A percentile compares a stretch with the other conserved stretches of the same genome.
Evolutionary conservation across 2,888 invertebrate species (phyloP).

Genomic region (Nyleta sp.): DNA sequence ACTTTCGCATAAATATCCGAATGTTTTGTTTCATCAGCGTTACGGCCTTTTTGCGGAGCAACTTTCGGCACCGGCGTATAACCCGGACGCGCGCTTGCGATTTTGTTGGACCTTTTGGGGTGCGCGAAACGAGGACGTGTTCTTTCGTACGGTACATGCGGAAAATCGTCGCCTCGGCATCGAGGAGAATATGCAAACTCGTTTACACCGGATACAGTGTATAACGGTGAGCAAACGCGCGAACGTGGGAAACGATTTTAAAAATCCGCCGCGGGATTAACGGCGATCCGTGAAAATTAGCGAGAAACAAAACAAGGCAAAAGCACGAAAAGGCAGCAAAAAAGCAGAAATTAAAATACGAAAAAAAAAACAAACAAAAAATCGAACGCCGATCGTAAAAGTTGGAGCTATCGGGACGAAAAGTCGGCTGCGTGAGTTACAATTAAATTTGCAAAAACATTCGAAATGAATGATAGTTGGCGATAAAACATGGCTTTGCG

Average conservation of each 20-base stretch:
- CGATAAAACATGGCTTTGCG: constrained; percentile 23
- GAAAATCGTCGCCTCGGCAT: constrained; percentile 53
- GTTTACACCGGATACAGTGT: constrained; percentile 57
- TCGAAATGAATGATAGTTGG: constrained; percentile 27
- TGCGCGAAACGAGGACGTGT: constrained; percentile 47
- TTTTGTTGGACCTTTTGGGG: constrained; percentile 41
- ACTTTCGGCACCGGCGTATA: constrained; percentile 29
- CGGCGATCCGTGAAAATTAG: constrained; percentile 3
- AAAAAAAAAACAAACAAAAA: too few species aligned
- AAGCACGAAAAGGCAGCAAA: too few species aligned
- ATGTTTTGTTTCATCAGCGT: constrained; percentile 32
- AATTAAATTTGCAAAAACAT: constrained; percentile 29
- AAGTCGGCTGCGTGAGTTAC: neutral
- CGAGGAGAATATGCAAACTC: constrained; percentile 56
- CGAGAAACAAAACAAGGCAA: too few species aligned
- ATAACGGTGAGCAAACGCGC: constrained; percentile 47
- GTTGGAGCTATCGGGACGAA: neutral
- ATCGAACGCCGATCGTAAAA: neutral
- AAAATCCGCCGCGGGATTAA: constrained; percentile 22
- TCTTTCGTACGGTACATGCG: constrained; percentile 47
- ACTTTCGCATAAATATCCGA: constrained; percentile 24
- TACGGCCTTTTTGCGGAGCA: constrained; percentile 17
- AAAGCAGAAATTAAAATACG: too few species aligned
- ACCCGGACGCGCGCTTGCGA: constrained; percentile 12
- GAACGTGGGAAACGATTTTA: constrained; percentile 37